These are phyloP conservation scores for Leptinotarsa juncta DNA, from an alignment of 2,888 invertebrate species.

Conservation along the genomic window DNA sequence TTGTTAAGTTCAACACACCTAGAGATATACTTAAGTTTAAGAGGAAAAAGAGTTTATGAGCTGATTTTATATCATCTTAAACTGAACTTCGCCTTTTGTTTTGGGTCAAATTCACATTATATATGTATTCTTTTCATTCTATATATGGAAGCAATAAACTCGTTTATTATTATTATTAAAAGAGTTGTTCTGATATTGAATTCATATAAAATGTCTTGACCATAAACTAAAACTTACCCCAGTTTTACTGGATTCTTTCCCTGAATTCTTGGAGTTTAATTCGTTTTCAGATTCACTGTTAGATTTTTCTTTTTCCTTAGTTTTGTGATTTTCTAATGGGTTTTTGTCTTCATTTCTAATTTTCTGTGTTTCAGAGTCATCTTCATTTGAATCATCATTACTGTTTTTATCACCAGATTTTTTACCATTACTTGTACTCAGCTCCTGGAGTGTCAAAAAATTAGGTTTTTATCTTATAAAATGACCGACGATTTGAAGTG, in stretches of 20 bases:
- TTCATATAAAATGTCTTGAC: too few species aligned
- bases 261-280: not conserved
- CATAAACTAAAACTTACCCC: not conserved
- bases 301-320: slow-evolving; percentile 13
- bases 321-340: slow-evolving; percentile 8
- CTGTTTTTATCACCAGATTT: slow-evolving; percentile 17
- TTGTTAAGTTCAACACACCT: too few species aligned
- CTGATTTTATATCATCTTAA: too few species aligned
- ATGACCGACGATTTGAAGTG: too few species aligned
- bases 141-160: too few species aligned
- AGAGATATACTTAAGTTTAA: too few species aligned
- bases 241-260: slow-evolving; percentile 7
- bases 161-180: too few species aligned
- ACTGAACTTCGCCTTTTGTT: too few species aligned
- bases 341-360: slow-evolving; percentile 22
- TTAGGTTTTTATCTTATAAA: slow-evolving; percentile 1
- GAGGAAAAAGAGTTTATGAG: too few species aligned
- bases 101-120: too few species aligned
- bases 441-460: not conserved
- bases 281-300: slow-evolving; percentile 22
- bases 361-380: slow-evolving; percentile 1
- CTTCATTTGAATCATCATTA: slow-evolving; percentile 14
- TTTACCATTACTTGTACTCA: not conserved
- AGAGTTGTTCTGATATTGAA: too few species aligned
- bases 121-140: too few species aligned